Percentiles rank a stretch among this genome's conserved stretches.
phyloP scores from a whole-genome alignment of 2,113 vertebrate species.

The Eulemur macaco region DNA sequence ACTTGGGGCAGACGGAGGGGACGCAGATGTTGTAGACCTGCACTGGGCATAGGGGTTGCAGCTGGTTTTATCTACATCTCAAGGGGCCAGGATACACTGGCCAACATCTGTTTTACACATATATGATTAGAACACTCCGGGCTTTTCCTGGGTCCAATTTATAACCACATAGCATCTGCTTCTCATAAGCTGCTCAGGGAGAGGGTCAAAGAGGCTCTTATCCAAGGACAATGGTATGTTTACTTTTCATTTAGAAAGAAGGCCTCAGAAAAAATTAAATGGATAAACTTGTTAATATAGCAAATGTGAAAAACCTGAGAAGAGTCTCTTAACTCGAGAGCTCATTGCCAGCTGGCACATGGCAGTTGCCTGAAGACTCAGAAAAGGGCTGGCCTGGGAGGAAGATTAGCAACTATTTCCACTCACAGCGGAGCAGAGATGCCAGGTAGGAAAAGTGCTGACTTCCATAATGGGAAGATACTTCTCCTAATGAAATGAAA shows the following conservation, averaged over 20 bases:
- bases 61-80: constrained; percentile 28
- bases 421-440: neutral
- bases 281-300: constrained; percentile 69
- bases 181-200: constrained; percentile 53
- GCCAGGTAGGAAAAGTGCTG: neutral
- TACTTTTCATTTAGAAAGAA: constrained; percentile 68
- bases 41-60: neutral
- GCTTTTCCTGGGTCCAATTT: constrained; percentile 43
- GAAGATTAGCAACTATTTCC: neutral
- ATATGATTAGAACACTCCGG: constrained; percentile 34
- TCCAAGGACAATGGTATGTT: constrained; percentile 68
- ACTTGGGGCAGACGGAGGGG: neutral
- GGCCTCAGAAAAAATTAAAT: constrained; percentile 57
- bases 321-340: constrained; percentile 12
- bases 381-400: neutral
- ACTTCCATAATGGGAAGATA: neutral
- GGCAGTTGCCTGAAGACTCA: constrained; percentile 7
- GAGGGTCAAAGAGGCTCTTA: constrained; percentile 48
- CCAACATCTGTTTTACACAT: constrained; percentile 54
- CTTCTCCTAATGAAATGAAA: constrained; percentile 50
- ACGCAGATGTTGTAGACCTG: neutral
- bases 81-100: neutral
- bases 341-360: constrained; percentile 51
- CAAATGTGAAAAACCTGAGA: constrained; percentile 56
- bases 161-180: constrained; percentile 62